Base-by-base conservation (phyloP, 2,113 vertebrate species). In the Leptobrachium ailaonicum region DNA sequence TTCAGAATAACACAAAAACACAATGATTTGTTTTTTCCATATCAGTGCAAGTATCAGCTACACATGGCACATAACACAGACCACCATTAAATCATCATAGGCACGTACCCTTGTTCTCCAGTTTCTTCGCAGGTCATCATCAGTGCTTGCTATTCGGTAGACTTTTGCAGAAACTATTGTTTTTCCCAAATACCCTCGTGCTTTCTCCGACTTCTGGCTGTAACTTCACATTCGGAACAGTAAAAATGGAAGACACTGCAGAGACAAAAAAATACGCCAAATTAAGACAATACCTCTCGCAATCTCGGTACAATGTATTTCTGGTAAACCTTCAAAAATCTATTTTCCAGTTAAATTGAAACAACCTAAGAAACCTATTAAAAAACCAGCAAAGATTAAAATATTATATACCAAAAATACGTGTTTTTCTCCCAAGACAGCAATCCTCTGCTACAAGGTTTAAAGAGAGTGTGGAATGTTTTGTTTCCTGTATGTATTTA, bases 201-300 rank as follows among this genome's bases (percentile, higher is more conserved):
- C 95, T 94, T 88, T 97, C 96, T 86, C 93, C 96, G 60, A 89
- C 90, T 90, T 99, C 97, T 9, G 91, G 89, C 85, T 98, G 96
- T 89, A 99, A 91, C 92, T 94, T 95, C 88, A 98, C 92, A 89
- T 92, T 95, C 86, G 93, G 91, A 84, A 97, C 90, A 14, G 93
- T 95, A 94, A 98, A 98, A 93, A 98, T 94, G 90, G 95, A 97
- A 90, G 94, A 96, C 95, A 99, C 96, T 99, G 93, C 45, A 79
- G 82, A 83, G 86, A 77, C 85, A 69, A 87, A 79, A 71, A 68
- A 12, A 73, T 0, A 67, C 42, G 79, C 11, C 41, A 60, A 32
- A 32, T n/a, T 43, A 82, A 82, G 12, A 2, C 80, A 82, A 32
- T 50, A 14, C 60, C 20, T 9, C 67, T 20, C 32, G 73, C 20